Conservation (phyloP, 1,140 invertebrate species). For the Euwallacea similis region DNA sequence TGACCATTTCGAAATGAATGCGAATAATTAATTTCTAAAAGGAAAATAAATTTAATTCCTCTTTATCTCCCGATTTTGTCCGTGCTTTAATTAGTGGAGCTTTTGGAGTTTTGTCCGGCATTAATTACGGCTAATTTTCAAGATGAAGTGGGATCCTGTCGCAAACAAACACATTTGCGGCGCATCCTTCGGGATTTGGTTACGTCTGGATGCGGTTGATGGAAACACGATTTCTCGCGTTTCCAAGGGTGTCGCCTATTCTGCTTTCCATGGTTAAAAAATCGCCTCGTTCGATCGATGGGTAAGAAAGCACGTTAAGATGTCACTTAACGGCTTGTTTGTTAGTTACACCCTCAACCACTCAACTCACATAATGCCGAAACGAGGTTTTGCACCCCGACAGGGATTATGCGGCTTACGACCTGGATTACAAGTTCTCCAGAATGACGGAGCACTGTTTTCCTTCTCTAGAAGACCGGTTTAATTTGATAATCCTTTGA, state of each 20-base stretch:
- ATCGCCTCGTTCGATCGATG: no score
- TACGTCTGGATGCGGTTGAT: background rate
- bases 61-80: constrained; percentile 6
- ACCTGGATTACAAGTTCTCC: no score
- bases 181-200: background rate
- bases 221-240: background rate
- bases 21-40: constrained; percentile 24
- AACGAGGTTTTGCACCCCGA: no score
- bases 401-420: no score
- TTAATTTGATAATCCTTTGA: no score
- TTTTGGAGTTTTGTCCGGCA: constrained; percentile 19
- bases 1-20: constrained; percentile 29
- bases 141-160: constrained; percentile 10
- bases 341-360: no score
- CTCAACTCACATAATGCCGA: no score
- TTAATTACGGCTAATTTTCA: constrained; percentile 23
- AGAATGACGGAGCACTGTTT: no score
- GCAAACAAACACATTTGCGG: constrained; percentile 5
- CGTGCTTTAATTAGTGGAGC: constrained; percentile 10
- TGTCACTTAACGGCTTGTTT: no score
- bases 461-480: no score
- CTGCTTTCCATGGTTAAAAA: no score
- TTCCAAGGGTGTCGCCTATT: background rate
- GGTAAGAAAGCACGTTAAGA: no score
- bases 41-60: constrained; percentile 11